A percentile compares a stretch with the other conserved stretches of the same genome.
Conservation (phyloP, 2,888 invertebrate genomes). For the Cataglyphis livida region DNA sequence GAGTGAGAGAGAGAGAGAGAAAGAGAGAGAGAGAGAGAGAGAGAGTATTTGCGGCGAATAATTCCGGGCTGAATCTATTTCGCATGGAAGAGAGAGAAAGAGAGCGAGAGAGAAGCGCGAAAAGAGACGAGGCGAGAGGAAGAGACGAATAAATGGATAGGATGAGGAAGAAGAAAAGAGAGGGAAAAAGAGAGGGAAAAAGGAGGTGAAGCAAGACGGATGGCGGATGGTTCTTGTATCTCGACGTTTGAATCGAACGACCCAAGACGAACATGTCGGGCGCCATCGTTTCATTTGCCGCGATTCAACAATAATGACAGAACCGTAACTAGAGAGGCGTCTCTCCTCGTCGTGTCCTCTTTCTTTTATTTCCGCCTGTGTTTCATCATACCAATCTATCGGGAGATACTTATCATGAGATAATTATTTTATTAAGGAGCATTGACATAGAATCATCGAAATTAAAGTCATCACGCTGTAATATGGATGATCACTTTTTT, state of each 20-base stretch:
- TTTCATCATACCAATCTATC: constrained; percentile 34
- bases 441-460: constrained; percentile 11
- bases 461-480: neutral
- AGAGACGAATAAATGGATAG: neutral
- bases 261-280: constrained; percentile 65
- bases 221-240: constrained; percentile 68
- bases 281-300: constrained; percentile 68
- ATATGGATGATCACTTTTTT: constrained; percentile 24
- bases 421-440: constrained; percentile 38
- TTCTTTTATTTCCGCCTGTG: constrained; percentile 37
- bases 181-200: neutral
- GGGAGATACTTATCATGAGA: constrained; percentile 30
- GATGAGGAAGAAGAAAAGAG: constrained; percentile 16
- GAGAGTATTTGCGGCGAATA: constrained; percentile 73
- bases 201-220: constrained; percentile 17
- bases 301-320: constrained; percentile 76
- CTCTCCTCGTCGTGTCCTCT: constrained; percentile 22
- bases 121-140: neutral
- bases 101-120: constrained; percentile 29
- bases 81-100: constrained; percentile 24
- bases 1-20: constrained; percentile 36
- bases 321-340: constrained; percentile 72
- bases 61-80: constrained; percentile 81
- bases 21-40: constrained; percentile 56
- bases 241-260: constrained; percentile 81